A percentile compares a stretch with the other conserved stretches of the same genome.
phyloP scores from a whole-genome alignment of 2,888 invertebrate species.

The Acholoe squamosa region DNA sequence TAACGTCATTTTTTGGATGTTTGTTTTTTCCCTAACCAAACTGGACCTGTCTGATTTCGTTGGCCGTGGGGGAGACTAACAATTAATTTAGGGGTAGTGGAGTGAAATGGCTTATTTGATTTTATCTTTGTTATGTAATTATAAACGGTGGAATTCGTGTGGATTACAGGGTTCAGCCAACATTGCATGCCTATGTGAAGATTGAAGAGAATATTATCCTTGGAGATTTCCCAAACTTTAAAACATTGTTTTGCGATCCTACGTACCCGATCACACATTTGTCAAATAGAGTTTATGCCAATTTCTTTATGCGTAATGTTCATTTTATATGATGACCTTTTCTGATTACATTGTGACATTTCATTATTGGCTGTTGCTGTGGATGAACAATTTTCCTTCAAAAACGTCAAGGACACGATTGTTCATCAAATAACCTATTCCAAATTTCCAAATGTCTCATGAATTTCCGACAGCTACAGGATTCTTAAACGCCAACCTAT shows the following conservation, averaged over 20 bases:
- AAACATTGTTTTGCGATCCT: background rate
- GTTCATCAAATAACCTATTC: background rate
- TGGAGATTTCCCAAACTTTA: background rate
- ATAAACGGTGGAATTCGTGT: slow-evolving; percentile 34
- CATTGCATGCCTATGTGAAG: background rate
- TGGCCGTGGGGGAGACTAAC: background rate
- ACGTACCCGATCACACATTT: background rate
- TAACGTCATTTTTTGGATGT: background rate
- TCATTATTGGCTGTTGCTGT: background rate
- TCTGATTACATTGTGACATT: slow-evolving; percentile 10
- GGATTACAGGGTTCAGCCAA: background rate
- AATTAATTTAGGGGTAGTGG: slow-evolving; percentile 22
- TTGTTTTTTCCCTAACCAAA: background rate
- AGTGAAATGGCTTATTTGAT: slow-evolving; percentile 32
- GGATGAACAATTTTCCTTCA: background rate
- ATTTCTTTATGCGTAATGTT: background rate
- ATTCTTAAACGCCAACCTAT: too few relatives aligned
- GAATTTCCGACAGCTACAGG: background rate
- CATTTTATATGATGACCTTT: background rate
- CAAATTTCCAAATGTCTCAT: background rate
- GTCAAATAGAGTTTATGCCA: background rate
- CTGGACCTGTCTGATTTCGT: slow-evolving; percentile 14
- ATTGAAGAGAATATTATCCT: background rate
- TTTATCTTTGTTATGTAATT: slow-evolving; percentile 33
- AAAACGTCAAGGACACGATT: background rate